Base-by-base conservation (phyloP, 2,888 invertebrate genomes). In the Camptogramma bilineatum region DNA sequence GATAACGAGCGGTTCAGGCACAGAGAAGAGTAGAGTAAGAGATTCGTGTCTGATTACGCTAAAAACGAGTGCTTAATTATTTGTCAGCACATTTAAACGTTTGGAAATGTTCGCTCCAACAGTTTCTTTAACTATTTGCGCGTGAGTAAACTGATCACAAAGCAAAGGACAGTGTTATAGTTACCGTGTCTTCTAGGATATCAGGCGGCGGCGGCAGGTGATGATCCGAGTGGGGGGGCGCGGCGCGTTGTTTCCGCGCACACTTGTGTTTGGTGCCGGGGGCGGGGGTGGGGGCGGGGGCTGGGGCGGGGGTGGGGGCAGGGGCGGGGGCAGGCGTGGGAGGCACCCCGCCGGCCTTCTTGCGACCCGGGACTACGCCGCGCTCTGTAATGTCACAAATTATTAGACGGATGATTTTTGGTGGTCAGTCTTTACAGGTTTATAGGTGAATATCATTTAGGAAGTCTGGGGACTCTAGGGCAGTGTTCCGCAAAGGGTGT, bases 171-270 rank as follows among this genome's bases (percentile, higher is more conserved):
- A 13, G 10, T 39, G 13, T 0, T 1, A 10, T 64, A 83, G 82
- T 69, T 80, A 88, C 91, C 78, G 84, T 85, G 60, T 91, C 86
- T 78, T 88, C 88, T 44, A 86, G 83, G 72, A 91, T 89, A 77
- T 92, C 92, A 2, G 88, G 90, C 87, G 90, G 92, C 78, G 91
- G 91, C 77, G 91, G 92, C 77, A 91, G 86, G 85, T 93, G 88
- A 84, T 93, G 88, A 88, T 92, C 91, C 76, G 88, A 82, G 80
- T 86, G 86, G 8, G 87, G 83, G 64, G 89, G 86, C 71, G 87
- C 86, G 69, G 79, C 76, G 66, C 91, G 87, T 73, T 88, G 88
- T 76, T 92, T 93, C 76, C 93, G 90, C 73, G 89, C 74, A 79
- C 93, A 83, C 52, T 64, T 59, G 68, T 90, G 90, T 81, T 88